Base-by-base conservation (phyloP, 2,113 vertebrate species). In the Dryoscopus gambensis region DNA sequence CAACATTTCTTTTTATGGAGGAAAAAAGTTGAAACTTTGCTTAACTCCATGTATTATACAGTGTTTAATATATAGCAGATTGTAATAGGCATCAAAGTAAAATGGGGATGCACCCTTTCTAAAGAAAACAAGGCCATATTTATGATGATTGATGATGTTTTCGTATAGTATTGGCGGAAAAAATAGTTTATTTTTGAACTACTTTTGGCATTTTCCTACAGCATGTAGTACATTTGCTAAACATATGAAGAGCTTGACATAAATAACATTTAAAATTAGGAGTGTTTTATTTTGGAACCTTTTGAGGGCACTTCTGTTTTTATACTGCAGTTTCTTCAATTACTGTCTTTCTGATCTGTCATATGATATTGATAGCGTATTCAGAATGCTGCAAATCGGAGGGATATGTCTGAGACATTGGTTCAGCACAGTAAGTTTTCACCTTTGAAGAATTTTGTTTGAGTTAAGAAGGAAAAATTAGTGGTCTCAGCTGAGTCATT, bases 221-320 rank as follows among this genome's bases (percentile, higher is more conserved):
- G 35, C 49, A 69, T 94, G 87, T 39, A 87, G 55, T 92, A 92
- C 94, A 96, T 95, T 96, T 91, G 89, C 77, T 94, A 65, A 96
- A 90, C 93, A 96, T 85, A 95, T 96, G 89, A 97, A 89, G 81
- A 89, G 24, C 52, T 90, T 94, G 37, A 44, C 52, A 89, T 85
- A 92, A 97, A 94, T 90, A 93, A 84, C 70, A 80, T 87, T 86
- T 80, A 49, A 95, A 97, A 96, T 91, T 83, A 79, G 31, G 79
- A 95, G 11, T 64, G 31, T 39, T 94, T 96, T 95, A 65, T 89
- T 95, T 90, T 95, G 91, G 92, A 95, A 93, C 22, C 25, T 87
- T 96, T 53, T 93, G 92, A 94, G 77, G 46, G 87, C 56, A 49
- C 31, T 86, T 91, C 67, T 78, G 68, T 85, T 94, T 86, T 74